Conservation (phyloP, 2,888 invertebrate genomes). For the Sphaerophoria rueppellii region DNA sequence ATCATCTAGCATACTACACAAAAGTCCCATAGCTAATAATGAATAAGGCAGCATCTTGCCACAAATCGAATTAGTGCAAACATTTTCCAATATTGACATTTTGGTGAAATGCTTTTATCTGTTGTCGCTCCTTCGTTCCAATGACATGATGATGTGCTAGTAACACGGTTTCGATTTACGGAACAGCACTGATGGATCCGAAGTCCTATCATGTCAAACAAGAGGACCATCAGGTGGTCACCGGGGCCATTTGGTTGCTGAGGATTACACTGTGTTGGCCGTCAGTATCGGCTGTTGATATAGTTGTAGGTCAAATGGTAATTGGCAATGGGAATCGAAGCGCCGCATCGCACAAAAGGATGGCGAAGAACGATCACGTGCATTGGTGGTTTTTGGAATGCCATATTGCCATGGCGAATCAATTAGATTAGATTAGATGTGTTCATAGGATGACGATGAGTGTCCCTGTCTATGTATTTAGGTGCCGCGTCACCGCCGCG, state of each 20-base stretch:
- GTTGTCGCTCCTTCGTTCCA: background rate
- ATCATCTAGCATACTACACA: background rate
- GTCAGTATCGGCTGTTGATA: background rate
- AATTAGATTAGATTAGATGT: slow-evolving; percentile 22
- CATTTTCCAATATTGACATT: slow-evolving; percentile 14
- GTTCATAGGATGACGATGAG: background rate
- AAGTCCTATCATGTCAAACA: background rate
- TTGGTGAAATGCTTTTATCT: slow-evolving; percentile 6
- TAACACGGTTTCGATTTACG: background rate
- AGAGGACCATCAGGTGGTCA: background rate
- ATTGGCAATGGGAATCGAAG: background rate
- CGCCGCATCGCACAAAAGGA: too few species aligned
- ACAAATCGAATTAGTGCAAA: slow-evolving; percentile 11
- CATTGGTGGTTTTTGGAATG: background rate
- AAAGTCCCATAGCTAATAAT: background rate
- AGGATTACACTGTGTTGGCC: background rate
- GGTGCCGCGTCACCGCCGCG: too few species aligned
- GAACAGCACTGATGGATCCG: background rate
- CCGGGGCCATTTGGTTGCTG: background rate
- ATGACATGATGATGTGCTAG: background rate
- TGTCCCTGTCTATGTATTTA: too few species aligned
- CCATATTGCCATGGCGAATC: slow-evolving; percentile 13
- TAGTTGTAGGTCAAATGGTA: slow-evolving; percentile 10
- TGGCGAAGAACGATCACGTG: background rate
- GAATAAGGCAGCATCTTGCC: background rate